phyloP scores from a whole-genome alignment of 1,140 invertebrate species.

The Habropoda laboriosa region DNA sequence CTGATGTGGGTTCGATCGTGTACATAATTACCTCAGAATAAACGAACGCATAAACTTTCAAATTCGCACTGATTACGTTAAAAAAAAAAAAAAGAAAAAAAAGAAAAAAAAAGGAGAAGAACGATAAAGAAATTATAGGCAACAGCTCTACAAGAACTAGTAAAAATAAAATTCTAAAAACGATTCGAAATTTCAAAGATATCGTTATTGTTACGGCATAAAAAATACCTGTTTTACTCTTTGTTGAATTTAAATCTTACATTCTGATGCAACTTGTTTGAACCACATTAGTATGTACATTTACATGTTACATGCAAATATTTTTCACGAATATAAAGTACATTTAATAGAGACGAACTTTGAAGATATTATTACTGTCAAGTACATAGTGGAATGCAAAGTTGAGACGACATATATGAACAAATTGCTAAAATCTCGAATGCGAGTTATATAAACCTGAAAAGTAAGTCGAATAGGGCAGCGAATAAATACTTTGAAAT shows the following conservation, averaged over 20 bases:
- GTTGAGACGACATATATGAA: constrained; percentile 35
- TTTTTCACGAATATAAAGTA: constrained; percentile 32
- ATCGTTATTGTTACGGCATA: constrained; percentile 7
- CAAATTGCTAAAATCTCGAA: constrained; percentile 26
- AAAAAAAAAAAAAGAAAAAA: background rate
- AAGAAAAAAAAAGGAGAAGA: background rate
- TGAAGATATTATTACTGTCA: constrained; percentile 42
- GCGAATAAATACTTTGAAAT: constrained; percentile 66
- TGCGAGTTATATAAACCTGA: constrained; percentile 36
- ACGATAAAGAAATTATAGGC: background rate
- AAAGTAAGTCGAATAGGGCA: constrained; percentile 22
- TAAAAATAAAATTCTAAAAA: constrained; percentile 2
- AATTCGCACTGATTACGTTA: constrained; percentile 1
- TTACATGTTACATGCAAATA: constrained; percentile 62
- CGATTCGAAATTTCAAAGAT: constrained; percentile 5
- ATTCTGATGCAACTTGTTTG: constrained; percentile 27
- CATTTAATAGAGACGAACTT: constrained; percentile 40
- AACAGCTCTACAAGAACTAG: constrained; percentile 19
- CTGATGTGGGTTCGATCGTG: background rate
- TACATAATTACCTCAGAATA: background rate
- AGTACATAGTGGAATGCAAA: constrained; percentile 57
- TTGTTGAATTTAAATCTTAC: constrained; percentile 20
- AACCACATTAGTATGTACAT: constrained; percentile 49
- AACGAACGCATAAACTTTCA: background rate
- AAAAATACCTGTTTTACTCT: constrained; percentile 32